Base-by-base conservation (phyloP, 1,140 invertebrate genomes). In the Lordiphosa collinella region DNA sequence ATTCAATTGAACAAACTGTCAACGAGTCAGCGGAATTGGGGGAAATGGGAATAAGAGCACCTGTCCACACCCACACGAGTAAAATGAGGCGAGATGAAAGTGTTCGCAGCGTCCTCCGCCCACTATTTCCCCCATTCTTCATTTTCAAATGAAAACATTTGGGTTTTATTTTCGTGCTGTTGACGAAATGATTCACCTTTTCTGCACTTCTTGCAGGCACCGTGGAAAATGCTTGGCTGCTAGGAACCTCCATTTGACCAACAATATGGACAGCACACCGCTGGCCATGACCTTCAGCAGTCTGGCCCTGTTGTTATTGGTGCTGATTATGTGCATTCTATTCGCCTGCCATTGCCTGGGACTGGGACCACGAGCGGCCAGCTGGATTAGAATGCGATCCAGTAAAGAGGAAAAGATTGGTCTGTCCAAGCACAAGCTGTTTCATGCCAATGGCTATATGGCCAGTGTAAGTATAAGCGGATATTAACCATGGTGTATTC, bases 401-500 rank as follows among this genome's bases (percentile, higher is more conserved):
- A 90, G 90, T 53, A 89, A 90, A 50, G 92, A 93, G 70, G 92
- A 93, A 78, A 93, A 92, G 80, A 90, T 91, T 35, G 90, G 90
- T 2, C 85, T 92, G 14, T 93, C 92, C 13, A 90, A 91, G 88
- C 74, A 91, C 90, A 69, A 91, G 91, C 67, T 92, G 89, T 89
- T 88, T 70, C 92, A 92, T 69, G 91, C 91, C 25, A 92, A 93
- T 72, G 92, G 92, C 56, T 93, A 92, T 75, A 90, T 93, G 90
- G 92, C 93, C 66, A 91, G 91, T 46, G 76, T 82, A 22, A 71
- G 76, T 89, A n/a, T n/a, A n/a, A n/a, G n/a, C n/a, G n/a, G n/a
- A n/a, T n/a, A n/a, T n/a, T n/a, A n/a, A n/a, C n/a, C n/a, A n/a
- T n/a, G n/a, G n/a, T n/a, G n/a, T n/a, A n/a, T n/a, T n/a, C n/a